Evolutionary conservation across 2,797 vertebrate genomes (phyloP), one percentile per base, ranked within the genome.

Genomic region (Nyctalus aviator): DNA sequence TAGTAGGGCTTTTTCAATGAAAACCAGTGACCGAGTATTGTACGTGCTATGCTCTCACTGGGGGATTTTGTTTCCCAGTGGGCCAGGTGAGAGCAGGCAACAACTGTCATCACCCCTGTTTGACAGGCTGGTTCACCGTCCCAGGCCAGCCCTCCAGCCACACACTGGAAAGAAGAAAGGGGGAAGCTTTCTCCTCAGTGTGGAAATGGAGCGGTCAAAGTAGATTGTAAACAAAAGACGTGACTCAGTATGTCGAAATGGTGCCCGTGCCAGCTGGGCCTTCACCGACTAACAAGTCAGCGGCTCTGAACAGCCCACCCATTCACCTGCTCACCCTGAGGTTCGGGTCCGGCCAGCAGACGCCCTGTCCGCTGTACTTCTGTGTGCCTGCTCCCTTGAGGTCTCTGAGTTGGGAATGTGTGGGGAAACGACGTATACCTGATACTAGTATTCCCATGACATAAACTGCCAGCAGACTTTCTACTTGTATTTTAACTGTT

Each of bases 401-500:
- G 62, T 32, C 83, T 27, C 25, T 41, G 84, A 30, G 30, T 37
- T 13, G 88, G 87, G 84, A 79, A 30, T 50, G 37, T 68, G 1
- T 8, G 35, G 94, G 64, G 90, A 94, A 76, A 37, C 3, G 44
- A 50, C 8, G 25, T 37, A 6, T 23, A 20, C 44, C 84, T 77
- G 88, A 75, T 83, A n/a, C n/a, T n/a, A 77, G 18, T 5, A 53
- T 91, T 94, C 87, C 90, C 90, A 0, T 53, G 78, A 57, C 50
- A 50, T 27, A 91, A 96, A 97, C 95, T 96, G 94, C 93, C 94
- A 90, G 73, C 77, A 95, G 68, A 81, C 94, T 97, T 88, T 95
- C 85, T 44, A 72, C 88, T 90, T 62, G 32, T 48, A 90, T 84
- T 93, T 94, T 83, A 94, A 79, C 88, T 76, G 50, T 91, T 77